Evolutionary conservation across 2,888 invertebrate genomes (phyloP).

Genomic region (Balanococcus diminutus): DNA sequence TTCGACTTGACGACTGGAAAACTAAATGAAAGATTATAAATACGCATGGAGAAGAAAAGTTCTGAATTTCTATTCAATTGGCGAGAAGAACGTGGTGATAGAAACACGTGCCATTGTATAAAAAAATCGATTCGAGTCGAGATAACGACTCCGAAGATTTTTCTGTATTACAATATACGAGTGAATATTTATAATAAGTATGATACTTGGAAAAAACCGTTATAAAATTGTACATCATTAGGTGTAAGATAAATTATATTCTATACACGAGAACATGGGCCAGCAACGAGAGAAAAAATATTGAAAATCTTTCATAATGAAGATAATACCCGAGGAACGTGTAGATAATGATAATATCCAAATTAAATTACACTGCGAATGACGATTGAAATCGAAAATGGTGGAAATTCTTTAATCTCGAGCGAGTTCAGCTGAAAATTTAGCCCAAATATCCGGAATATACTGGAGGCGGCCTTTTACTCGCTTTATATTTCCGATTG

Average conservation of each 20-base stretch:
- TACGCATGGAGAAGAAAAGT: neutral
- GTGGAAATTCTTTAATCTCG: neutral
- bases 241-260: neutral
- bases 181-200: neutral
- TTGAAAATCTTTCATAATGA: neutral
- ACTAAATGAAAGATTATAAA: neutral
- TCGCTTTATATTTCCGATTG: neutral
- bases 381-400: neutral
- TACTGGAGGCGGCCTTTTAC: neutral
- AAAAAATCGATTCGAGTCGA: neutral
- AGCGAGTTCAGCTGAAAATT: neutral
- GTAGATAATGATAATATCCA: conserved; percentile 9
- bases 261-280: neutral
- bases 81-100: neutral
- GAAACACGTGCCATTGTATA: neutral
- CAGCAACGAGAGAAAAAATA: neutral
- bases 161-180: neutral
- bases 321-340: neutral
- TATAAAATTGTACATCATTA: neutral
- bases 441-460: neutral
- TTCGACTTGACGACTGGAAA: neutral
- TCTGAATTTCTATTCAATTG: neutral
- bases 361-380: neutral
- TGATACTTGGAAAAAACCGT: neutral
- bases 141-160: neutral